Conservation (phyloP, 2,113 vertebrate genomes). For the Megalops atlanticus region DNA sequence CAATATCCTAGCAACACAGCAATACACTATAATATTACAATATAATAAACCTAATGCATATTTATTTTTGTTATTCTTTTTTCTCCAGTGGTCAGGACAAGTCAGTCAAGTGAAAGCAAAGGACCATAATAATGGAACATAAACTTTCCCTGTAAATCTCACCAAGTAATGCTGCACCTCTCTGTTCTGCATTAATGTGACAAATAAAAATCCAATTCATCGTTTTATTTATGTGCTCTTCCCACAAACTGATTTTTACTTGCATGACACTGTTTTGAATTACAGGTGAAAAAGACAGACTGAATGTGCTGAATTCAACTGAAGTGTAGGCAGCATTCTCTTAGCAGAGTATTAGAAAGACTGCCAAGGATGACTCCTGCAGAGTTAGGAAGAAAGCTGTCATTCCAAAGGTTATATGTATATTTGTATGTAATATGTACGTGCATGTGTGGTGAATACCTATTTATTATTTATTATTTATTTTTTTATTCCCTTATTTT, state of each 20-base stretch:
- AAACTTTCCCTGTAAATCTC: neutral
- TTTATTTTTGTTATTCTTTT: slow-evolving; percentile 1
- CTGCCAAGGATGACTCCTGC: too few species aligned
- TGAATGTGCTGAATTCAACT: too few species aligned
- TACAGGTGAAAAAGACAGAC: too few species aligned
- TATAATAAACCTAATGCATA: neutral
- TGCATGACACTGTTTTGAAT: too few species aligned
- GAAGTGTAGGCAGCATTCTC: too few species aligned
- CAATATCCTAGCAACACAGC: neutral
- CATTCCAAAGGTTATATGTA: too few species aligned
- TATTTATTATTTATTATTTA: too few species aligned
- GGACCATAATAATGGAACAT: neutral
- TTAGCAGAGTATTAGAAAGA: neutral
- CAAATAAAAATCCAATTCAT: neutral
- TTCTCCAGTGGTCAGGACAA: slow-evolving; percentile 4
- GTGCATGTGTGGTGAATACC: too few species aligned
- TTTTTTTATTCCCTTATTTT: too few species aligned
- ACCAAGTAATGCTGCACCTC: neutral
- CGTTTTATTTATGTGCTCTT: too few species aligned
- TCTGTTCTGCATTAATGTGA: neutral
- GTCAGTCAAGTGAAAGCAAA: neutral
- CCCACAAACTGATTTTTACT: neutral
- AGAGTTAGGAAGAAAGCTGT: too few species aligned
- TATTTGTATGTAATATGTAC: too few species aligned
- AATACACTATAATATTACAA: neutral